These are phyloP conservation scores for Egretta garzetta DNA, from an alignment of 2,113 vertebrate species.

Conservation along the genomic window DNA sequence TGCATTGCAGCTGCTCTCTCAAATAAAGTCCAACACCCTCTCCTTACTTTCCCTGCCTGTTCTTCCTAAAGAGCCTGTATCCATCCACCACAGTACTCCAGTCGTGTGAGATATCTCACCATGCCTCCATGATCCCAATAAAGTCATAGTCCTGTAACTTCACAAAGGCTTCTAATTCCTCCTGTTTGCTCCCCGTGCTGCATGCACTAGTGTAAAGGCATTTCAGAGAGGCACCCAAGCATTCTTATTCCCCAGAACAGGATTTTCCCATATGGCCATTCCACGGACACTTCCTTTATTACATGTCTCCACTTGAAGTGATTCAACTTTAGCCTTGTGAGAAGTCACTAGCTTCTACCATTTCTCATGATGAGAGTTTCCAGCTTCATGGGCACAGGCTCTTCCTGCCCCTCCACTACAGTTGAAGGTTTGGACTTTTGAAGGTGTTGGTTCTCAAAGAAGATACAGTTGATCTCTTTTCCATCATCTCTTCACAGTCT, in stretches of 20 bases:
- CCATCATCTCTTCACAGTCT: not conserved
- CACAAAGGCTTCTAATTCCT: not conserved
- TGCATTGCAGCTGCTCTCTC: not conserved
- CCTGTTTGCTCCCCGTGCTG: not conserved
- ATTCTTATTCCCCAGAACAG: not conserved
- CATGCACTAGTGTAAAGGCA: not conserved
- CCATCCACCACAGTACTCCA: not conserved
- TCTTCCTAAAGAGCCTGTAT: not conserved
- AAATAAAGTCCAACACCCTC: not conserved
- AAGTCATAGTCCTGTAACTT: not conserved
- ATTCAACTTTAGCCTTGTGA: not conserved
- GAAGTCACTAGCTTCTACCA: not conserved
- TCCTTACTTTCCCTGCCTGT: not conserved
- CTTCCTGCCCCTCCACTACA: not conserved
- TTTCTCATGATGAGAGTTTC: not conserved
- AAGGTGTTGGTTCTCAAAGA: not conserved
- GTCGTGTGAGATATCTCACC: not conserved
- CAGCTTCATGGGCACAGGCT: not conserved
- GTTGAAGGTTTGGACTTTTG: not conserved
- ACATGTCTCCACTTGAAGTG: not conserved
- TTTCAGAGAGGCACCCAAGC: not conserved
- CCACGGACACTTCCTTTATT: not conserved
- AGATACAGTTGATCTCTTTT: not conserved
- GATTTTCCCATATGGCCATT: not conserved
- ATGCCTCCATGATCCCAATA: not conserved